phyloP scores from a whole-genome alignment of 53 echinoderm and acorn worm species.

The Echinometra lucunter region DNA sequence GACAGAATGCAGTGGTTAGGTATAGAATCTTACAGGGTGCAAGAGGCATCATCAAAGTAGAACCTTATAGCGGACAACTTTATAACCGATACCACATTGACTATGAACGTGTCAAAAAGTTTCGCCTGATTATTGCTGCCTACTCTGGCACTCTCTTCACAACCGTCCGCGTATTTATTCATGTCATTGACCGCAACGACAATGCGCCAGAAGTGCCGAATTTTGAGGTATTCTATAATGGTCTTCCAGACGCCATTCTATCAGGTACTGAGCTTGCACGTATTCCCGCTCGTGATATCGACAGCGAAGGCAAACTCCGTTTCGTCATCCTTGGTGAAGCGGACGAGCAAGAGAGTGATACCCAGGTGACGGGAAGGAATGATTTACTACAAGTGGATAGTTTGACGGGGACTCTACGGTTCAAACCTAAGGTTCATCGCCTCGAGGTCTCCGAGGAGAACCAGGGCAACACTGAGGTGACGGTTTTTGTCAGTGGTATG shows the following conservation, averaged over 20 bases:
- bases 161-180: conserved; percentile 81
- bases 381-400: conserved; percentile 78
- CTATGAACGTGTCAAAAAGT: conserved; percentile 83
- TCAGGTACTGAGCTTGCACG: conserved; percentile 83
- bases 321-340: conserved; percentile 78
- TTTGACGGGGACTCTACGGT: conserved; percentile 79
- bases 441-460: conserved; percentile 69
- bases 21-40: conserved; percentile 84
- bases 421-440: conserved; percentile 71
- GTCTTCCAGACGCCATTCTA: conserved; percentile 75
- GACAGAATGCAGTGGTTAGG: conserved; percentile 77
- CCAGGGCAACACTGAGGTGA: conserved; percentile 77
- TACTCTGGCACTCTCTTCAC: conserved; percentile 84
- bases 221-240: conserved; percentile 91
- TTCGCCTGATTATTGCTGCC: conserved; percentile 84
- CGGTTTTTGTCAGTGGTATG: conserved; percentile 91
- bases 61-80: conserved; percentile 76
- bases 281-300: conserved; percentile 84
- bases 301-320: conserved; percentile 77
- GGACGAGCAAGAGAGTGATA: conserved; percentile 35
- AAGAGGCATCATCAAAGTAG: conserved; percentile 78
- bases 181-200: conserved; percentile 85
- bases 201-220: conserved; percentile 87
- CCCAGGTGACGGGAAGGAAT: conserved; percentile 34
- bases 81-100: conserved; percentile 81